Base-by-base conservation (phyloP, 2,888 invertebrate species). In the Hedychridium roseum region DNA sequence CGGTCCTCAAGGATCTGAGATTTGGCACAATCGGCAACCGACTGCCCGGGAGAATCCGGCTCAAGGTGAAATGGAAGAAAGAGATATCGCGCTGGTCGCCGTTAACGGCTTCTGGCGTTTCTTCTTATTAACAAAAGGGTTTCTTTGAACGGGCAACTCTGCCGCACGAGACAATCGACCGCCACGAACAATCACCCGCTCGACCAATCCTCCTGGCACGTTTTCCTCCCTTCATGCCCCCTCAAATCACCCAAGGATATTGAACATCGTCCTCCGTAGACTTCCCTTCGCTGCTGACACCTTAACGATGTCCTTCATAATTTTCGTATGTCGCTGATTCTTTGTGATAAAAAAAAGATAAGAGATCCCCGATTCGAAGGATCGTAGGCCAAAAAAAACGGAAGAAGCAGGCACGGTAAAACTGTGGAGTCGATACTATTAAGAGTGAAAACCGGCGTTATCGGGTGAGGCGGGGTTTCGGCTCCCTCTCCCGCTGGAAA, bases 131-230 rank as follows among this genome's bases (percentile, higher is more conserved):
- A n/a, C n/a, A n/a, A n/a, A n/a, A n/a, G n/a, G 43, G 59, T 66
- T 58, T 54, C 57, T 59, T 53, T 35, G 39, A n/a, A n/a, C 37
- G 32, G 31, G 21, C 16, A 7, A 2, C 37, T 12, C 15, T 39
- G 16, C 36, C 44, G 27, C 46, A n/a, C 51, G 49, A 61, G 68
- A 69, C 67, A 70, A 70, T 69, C 59, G 50, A 26, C 32, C 38
- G 37, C 43, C 31, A 43, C 55, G 46, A 53, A 65, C 66, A 66
- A 69, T 69, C 60, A 48, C 53, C 42, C 50, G 52, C n/a, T n/a
- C n/a, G 39, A 57, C 62, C 69, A 70, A 70, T 69, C 69, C 47
- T 26, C n/a, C 28, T 12, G 54, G 28, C 43, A 32, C 43, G 41
- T 37, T 46, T 23, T 18, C 41, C 36, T 45, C 20, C 20, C 23